Evolutionary conservation across 2,888 invertebrate genomes (phyloP).

Genomic region (Tetanocera ferruginea): DNA sequence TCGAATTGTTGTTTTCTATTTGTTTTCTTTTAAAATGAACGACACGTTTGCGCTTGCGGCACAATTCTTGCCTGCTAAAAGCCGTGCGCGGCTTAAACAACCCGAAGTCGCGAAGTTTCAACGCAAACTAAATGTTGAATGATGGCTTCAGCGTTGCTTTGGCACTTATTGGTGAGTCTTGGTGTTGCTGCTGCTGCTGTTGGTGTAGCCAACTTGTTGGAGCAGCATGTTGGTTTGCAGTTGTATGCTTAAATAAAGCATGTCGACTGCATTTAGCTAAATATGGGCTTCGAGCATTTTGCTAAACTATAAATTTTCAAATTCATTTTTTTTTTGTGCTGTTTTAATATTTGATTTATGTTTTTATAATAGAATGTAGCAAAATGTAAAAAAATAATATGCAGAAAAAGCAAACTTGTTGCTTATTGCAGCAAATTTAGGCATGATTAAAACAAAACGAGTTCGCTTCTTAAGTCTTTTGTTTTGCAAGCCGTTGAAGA

Average conservation of each 20-base stretch:
- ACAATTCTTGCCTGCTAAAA: not conserved
- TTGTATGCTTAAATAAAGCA: slow-evolving; percentile 11
- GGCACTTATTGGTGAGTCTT: not conserved
- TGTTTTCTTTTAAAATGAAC: not conserved
- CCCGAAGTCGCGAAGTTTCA: slow-evolving; percentile 16
- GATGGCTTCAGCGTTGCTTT: not conserved
- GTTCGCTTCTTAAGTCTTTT: too few species aligned
- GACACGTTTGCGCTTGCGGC: not conserved
- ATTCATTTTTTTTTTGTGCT: too few species aligned
- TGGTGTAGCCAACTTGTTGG: not conserved
- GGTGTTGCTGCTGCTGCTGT: not conserved
- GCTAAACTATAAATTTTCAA: too few species aligned
- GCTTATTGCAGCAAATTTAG: too few species aligned
- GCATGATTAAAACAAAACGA: too few species aligned
- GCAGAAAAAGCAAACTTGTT: too few species aligned
- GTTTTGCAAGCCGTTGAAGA: too few species aligned
- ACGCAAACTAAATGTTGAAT: slow-evolving; percentile 22
- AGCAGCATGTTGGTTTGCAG: not conserved
- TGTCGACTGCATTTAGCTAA: not conserved
- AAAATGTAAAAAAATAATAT: too few species aligned
- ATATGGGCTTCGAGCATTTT: too few species aligned
- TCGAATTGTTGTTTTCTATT: not conserved
- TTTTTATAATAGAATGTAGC: too few species aligned
- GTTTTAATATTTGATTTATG: too few species aligned
- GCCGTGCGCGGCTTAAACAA: not conserved